Evolutionary conservation across 1,140 invertebrate species (phyloP).

Genomic region (Caenorhabditis briggsae): DNA sequence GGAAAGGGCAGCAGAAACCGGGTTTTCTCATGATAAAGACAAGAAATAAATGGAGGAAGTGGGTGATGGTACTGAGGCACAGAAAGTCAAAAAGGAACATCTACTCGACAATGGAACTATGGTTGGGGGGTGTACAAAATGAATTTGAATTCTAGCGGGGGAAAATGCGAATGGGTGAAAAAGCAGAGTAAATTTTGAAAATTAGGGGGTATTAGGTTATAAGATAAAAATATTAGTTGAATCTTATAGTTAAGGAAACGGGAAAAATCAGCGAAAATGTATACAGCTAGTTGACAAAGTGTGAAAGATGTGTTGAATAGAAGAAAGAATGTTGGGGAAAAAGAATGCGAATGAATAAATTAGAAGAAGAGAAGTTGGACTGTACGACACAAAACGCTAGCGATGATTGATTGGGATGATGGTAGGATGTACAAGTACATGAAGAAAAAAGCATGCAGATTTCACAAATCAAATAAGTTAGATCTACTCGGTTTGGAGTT

Average conservation of each 20-base stretch:
- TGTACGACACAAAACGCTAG: conserved; percentile 53
- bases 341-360: conserved; percentile 35
- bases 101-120: conserved; percentile 30
- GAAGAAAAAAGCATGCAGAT: conserved; percentile 51
- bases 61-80: background rate
- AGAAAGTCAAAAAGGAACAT: background rate
- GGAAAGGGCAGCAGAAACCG: conserved; percentile 7
- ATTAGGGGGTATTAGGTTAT: background rate
- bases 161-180: conserved; percentile 2
- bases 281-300: conserved; percentile 49
- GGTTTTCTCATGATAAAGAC: conserved; percentile 43
- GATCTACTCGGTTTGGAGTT: background rate
- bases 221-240: conserved; percentile 41
- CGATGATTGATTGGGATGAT: conserved; percentile 41
- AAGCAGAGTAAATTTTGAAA: conserved; percentile 21
- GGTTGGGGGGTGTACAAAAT: background rate
- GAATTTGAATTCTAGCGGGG: conserved; percentile 12
- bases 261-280: conserved; percentile 9
- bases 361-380: conserved; percentile 35
- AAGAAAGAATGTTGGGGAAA: conserved; percentile 27
- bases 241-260: background rate
- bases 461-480: conserved; percentile 57
- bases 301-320: conserved; percentile 45
- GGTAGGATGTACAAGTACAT: conserved; percentile 50
- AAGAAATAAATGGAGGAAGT: conserved; percentile 34